A percentile compares a stretch with the other conserved stretches of the same genome.
These are phyloP conservation scores for Scaptomyza flava DNA, from an alignment of 2,888 invertebrate genomes.

Conservation along the genomic window DNA sequence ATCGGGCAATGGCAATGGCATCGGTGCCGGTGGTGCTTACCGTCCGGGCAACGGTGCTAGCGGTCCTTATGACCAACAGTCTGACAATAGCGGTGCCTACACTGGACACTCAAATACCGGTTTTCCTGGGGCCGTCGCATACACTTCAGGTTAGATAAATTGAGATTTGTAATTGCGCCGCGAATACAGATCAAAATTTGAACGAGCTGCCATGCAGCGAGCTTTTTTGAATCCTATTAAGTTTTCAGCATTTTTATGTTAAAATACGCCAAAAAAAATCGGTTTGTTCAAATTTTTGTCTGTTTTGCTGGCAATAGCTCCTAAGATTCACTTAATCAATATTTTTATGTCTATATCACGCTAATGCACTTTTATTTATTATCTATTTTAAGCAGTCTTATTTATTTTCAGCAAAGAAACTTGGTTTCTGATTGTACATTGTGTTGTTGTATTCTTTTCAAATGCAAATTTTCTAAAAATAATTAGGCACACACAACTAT, in stretches of 20 bases:
- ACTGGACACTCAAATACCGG: constrained; percentile 67
- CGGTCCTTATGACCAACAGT: constrained; percentile 20
- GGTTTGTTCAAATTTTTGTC: constrained; percentile 72
- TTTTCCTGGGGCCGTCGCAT: constrained; percentile 82
- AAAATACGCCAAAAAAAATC: constrained; percentile 5
- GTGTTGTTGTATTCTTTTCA: constrained; percentile 25
- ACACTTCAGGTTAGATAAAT: constrained; percentile 81
- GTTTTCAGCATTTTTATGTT: background rate
- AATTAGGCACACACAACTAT: constrained; percentile 34
- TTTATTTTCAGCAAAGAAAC: constrained; percentile 68
- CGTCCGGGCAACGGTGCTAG: constrained; percentile 39
- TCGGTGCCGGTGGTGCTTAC: constrained; percentile 41
- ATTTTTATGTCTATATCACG: constrained; percentile 47
- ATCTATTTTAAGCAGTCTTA: constrained; percentile 65
- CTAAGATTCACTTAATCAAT: constrained; percentile 52
- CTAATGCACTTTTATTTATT: constrained; percentile 53
- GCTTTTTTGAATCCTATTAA: constrained; percentile 1
- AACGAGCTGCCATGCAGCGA: constrained; percentile 50
- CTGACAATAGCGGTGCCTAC: constrained; percentile 42
- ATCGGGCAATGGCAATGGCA: constrained; percentile 56
- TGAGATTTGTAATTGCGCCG: constrained; percentile 43
- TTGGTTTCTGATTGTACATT: constrained; percentile 25
- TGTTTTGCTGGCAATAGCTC: constrained; percentile 46
- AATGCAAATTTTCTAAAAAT: constrained; percentile 41
- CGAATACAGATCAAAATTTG: constrained; percentile 61